Evolutionary conservation across 37 sponge, comb jelly and placozoan species (phyloP).

Genomic region (Halisarca cf. caerulea): DNA sequence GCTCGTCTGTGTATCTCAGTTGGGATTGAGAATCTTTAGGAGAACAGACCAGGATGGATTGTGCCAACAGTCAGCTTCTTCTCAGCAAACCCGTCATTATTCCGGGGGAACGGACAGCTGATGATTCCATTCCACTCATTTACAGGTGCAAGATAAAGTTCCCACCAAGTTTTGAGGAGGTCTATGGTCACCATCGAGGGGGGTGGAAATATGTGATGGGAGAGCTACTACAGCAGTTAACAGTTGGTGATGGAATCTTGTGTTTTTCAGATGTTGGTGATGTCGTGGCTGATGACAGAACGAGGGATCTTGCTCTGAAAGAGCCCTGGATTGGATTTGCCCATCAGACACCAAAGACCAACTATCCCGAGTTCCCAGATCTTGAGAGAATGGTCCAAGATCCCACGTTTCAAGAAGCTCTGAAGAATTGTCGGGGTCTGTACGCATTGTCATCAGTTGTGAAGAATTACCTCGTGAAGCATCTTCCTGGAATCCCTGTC

Average conservation of each 20-base stretch:
- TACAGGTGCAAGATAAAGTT: slow-evolving; percentile 43
- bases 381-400: slow-evolving; percentile 40
- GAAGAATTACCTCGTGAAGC: slow-evolving; percentile 38
- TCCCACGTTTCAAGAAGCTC: slow-evolving; percentile 10
- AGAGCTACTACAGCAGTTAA: not conserved
- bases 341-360: slow-evolving; percentile 52
- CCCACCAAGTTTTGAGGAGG: slow-evolving; percentile 24
- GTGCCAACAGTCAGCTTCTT: too few relatives aligned
- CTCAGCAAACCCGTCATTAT: not conserved
- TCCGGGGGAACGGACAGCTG: not conserved
- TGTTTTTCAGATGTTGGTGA: slow-evolving; percentile 52
- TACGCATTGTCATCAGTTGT: slow-evolving; percentile 38
- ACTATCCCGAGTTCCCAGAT: slow-evolving; percentile 43
- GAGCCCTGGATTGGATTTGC: slow-evolving; percentile 67
- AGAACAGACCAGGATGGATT: too few relatives aligned
- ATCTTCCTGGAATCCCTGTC: slow-evolving; percentile 31
- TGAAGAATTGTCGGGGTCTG: slow-evolving; percentile 54
- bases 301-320: not conserved
- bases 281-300: not conserved
- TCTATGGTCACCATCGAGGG: slow-evolving; percentile 57
- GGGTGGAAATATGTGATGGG: slow-evolving; percentile 57
- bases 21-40: too few relatives aligned
- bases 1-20: too few relatives aligned
- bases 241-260: slow-evolving; percentile 42
- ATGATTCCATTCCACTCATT: not conserved